These are phyloP conservation scores for Noctua pronuba DNA, from an alignment of 2,888 invertebrate genomes.

Conservation along the genomic window DNA sequence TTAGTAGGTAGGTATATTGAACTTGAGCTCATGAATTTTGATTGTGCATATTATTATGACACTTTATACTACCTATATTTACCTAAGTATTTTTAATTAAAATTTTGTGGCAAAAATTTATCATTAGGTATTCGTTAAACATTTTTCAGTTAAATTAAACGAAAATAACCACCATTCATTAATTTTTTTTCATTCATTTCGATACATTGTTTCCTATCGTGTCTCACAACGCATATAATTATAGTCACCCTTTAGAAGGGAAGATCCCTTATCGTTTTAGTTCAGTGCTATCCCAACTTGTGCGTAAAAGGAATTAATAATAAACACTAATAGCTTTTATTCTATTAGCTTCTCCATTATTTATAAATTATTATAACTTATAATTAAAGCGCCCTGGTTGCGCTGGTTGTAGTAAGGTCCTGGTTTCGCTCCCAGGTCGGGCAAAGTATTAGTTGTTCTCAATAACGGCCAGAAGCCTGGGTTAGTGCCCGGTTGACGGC, in stretches of 20 bases:
- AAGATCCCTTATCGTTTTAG: conserved; percentile 61
- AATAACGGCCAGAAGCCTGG: background rate
- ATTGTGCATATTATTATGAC: background rate
- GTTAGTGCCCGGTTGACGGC: background rate
- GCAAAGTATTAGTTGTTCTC: background rate
- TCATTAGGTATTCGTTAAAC: background rate
- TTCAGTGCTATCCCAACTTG: conserved; percentile 56
- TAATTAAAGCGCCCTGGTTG: background rate
- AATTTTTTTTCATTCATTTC: too few species aligned
- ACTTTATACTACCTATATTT: background rate
- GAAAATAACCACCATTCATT: background rate
- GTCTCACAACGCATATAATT: conserved; percentile 5
- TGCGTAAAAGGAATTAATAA: conserved; percentile 67
- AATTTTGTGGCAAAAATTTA: background rate
- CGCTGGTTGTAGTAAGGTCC: background rate
- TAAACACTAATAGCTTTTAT: conserved; percentile 66
- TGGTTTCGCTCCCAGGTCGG: background rate
- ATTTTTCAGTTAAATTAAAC: background rate
- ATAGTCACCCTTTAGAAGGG: conserved; percentile 56
- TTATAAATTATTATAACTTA: background rate
- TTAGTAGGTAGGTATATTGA: background rate
- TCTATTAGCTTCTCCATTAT: conserved; percentile 20
- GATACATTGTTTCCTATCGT: background rate
- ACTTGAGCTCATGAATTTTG: background rate
- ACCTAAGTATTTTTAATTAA: background rate